Evolutionary conservation across 2,888 invertebrate genomes (phyloP).

Genomic region (Oegoconia quadripuncta): DNA sequence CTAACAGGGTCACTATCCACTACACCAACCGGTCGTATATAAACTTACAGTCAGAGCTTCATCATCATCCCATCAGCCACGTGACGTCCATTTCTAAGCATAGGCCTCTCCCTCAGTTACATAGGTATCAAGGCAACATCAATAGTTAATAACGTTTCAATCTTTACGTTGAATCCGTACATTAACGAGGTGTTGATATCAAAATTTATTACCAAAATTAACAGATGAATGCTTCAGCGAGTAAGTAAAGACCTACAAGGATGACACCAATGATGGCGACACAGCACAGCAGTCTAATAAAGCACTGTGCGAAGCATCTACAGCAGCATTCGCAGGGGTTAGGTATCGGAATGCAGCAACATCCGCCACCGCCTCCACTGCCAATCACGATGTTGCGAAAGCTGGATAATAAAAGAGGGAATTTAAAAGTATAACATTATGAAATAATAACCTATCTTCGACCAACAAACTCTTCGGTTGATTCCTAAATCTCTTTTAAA

Average conservation of each 20-base stretch:
- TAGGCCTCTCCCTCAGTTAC: too few relatives aligned
- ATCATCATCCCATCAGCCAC: too few relatives aligned
- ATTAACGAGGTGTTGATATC: too few relatives aligned
- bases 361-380: constrained; percentile 30
- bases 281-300: constrained; percentile 36
- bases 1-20: too few relatives aligned
- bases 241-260: constrained; percentile 26
- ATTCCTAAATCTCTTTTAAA: too few relatives aligned
- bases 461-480: not conserved
- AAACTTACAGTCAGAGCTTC: too few relatives aligned
- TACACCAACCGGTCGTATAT: too few relatives aligned
- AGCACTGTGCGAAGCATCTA: constrained; percentile 36
- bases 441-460: not conserved
- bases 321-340: constrained; percentile 43
- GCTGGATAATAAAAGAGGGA: constrained; percentile 21
- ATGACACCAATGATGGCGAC: constrained; percentile 29
- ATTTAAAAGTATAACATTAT: not conserved
- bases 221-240: constrained; percentile 35
- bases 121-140: too few relatives aligned
- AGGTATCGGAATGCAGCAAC: constrained; percentile 38
- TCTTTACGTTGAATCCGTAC: too few relatives aligned
- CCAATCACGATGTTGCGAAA: constrained; percentile 48
- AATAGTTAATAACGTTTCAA: too few relatives aligned
- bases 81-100: too few relatives aligned
- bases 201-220: constrained; percentile 18